Conservation (phyloP, 2,113 vertebrate genomes). For the Mustela nigripes region DNA sequence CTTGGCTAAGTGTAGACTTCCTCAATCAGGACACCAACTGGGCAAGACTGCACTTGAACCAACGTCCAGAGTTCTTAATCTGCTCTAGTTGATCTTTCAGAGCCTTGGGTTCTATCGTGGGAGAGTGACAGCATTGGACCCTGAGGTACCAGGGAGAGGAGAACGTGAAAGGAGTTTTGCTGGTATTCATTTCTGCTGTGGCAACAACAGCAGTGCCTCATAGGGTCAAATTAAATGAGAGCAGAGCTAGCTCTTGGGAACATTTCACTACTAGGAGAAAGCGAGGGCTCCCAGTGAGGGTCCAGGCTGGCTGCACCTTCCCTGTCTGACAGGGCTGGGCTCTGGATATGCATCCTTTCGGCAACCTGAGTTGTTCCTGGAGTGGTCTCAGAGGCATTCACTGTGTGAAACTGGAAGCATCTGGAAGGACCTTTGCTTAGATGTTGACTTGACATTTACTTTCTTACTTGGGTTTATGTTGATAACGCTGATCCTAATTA, state of each 20-base stretch:
- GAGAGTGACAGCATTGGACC: not conserved
- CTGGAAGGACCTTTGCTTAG: not conserved
- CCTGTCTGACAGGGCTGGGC: not conserved
- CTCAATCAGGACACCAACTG: not conserved
- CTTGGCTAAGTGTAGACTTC: not conserved
- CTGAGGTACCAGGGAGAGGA: not conserved
- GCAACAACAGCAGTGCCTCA: not conserved
- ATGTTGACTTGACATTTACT: not conserved
- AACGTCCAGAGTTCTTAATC: not conserved
- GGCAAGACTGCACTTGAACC: not conserved
- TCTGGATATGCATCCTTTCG: not conserved
- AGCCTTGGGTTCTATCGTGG: not conserved
- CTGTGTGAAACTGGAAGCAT: not conserved
- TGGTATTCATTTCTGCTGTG: not conserved
- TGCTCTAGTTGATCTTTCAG: not conserved
- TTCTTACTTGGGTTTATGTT: not conserved
- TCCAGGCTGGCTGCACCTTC: not conserved
- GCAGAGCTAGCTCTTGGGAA: not conserved
- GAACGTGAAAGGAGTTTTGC: not conserved
- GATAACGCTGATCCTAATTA: not conserved
- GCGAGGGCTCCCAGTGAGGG: conserved; percentile 12
- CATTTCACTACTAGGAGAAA: conserved; percentile 38
- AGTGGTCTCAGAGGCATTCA: not conserved
- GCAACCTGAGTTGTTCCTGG: not conserved
- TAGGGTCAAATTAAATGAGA: conserved; percentile 41